Conservation (phyloP, 2,888 invertebrate genomes). For the Ectemnius continuus region DNA sequence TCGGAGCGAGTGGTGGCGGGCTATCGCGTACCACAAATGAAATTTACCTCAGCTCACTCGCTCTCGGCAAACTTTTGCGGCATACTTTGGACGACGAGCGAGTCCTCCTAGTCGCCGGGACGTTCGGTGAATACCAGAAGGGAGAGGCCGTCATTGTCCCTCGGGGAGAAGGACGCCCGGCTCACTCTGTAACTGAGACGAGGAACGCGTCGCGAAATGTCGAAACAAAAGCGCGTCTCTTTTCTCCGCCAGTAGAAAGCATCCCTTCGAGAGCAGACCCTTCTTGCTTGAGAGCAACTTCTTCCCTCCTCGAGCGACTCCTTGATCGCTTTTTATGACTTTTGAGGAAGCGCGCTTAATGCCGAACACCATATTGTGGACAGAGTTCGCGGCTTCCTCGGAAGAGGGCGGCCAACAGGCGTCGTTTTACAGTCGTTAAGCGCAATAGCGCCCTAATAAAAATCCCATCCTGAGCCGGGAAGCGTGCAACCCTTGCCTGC, state of each 20-base stretch:
- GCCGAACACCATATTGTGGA: slow-evolving; percentile 10
- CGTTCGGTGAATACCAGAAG: slow-evolving; percentile 51
- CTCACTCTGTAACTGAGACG: slow-evolving; percentile 44
- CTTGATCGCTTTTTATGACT: slow-evolving; percentile 52
- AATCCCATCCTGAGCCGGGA: slow-evolving; percentile 74
- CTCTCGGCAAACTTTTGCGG: slow-evolving; percentile 12
- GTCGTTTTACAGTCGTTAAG: slow-evolving; percentile 77
- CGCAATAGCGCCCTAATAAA: slow-evolving; percentile 76
- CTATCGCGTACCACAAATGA: slow-evolving; percentile 28
- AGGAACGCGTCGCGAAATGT: slow-evolving; percentile 5
- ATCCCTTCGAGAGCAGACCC: background rate
- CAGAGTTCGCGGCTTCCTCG: slow-evolving; percentile 46
- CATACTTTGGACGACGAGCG: slow-evolving; percentile 10
- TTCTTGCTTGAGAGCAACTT: background rate
- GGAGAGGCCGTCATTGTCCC: slow-evolving; percentile 72
- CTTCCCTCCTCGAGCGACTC: background rate
- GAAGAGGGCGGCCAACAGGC: slow-evolving; percentile 40
- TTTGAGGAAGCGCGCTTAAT: slow-evolving; percentile 23
- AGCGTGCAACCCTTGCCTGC: slow-evolving; percentile 68
- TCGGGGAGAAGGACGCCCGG: slow-evolving; percentile 59
- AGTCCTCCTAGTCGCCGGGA: slow-evolving; percentile 16
- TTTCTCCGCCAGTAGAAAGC: no score
- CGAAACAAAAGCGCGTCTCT: background rate
- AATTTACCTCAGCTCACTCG: slow-evolving; percentile 15
- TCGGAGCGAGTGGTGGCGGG: slow-evolving; percentile 16